Percentiles rank a stretch among this genome's conserved stretches.
Evolutionary conservation across 1,140 invertebrate genomes (phyloP).

Genomic region (Drosophila ambigua): DNA sequence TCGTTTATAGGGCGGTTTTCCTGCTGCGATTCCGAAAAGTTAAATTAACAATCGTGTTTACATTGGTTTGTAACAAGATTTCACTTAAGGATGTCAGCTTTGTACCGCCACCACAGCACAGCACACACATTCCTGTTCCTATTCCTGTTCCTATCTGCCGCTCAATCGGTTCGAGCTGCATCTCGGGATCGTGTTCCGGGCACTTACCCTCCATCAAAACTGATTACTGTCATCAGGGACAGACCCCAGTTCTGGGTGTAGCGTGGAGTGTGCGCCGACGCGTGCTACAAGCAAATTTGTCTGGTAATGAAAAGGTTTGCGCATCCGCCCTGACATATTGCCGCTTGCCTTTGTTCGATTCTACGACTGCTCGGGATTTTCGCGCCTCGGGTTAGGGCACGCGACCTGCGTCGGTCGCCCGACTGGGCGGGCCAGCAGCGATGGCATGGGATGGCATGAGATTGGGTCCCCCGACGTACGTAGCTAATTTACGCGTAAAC

Average conservation of each 20-base stretch:
- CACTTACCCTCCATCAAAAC: constrained; percentile 73
- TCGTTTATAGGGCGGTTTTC: constrained; percentile 19
- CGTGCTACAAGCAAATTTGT: constrained; percentile 70
- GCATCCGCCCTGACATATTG: constrained; percentile 75
- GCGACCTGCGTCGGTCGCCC: constrained; percentile 42
- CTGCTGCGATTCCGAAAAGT: constrained; percentile 68
- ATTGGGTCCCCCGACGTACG: constrained; percentile 49
- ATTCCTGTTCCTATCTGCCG: constrained; percentile 14
- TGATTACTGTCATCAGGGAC: constrained; percentile 79
- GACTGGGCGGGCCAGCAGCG: constrained; percentile 33
- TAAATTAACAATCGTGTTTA: constrained; percentile 84
- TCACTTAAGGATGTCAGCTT: constrained; percentile 83
- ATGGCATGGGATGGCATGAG: constrained; percentile 33
- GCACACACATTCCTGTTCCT: too few species aligned
- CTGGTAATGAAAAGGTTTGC: constrained; percentile 82
- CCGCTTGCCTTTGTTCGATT: constrained; percentile 49
- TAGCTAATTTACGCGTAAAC: constrained; percentile 81
- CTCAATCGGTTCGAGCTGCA: constrained; percentile 19
- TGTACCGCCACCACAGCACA: constrained; percentile 19
- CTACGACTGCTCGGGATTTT: constrained; percentile 70
- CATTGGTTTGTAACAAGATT: constrained; percentile 84
- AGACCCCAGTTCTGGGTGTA: constrained; percentile 15
- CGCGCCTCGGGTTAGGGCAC: constrained; percentile 77
- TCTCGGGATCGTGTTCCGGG: constrained; percentile 10
- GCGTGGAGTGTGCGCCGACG: constrained; percentile 71